A percentile compares a stretch with the other conserved stretches of the same genome.
Evolutionary conservation across 2,888 invertebrate species (phyloP).

Genomic region (Sipha maydis): DNA sequence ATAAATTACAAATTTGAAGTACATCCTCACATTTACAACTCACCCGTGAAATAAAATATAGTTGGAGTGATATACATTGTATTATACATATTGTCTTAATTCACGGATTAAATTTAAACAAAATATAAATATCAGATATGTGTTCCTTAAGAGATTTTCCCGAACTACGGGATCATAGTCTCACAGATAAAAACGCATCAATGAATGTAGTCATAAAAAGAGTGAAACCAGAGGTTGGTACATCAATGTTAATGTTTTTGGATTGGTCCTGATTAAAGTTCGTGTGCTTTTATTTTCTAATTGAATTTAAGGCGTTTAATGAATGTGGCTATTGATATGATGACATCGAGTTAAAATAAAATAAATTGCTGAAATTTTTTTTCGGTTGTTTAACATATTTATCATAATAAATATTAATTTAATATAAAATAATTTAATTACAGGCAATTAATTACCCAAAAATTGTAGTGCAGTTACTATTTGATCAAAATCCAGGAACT

Average conservation of each 20-base stretch:
- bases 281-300: background rate
- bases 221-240: constrained; percentile 34
- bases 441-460: constrained; percentile 45
- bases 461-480: constrained; percentile 34
- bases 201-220: background rate
- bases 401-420: background rate
- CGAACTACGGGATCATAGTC: constrained; percentile 10
- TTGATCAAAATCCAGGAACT: background rate
- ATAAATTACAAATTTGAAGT: background rate
- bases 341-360: background rate
- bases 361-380: background rate
- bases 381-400: background rate
- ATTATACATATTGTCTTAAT: background rate
- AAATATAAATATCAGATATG: background rate
- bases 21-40: background rate
- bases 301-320: background rate
- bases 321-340: background rate
- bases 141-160: constrained; percentile 42
- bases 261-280: background rate
- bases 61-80: background rate
- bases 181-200: background rate
- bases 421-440: background rate
- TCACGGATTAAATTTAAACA: background rate
- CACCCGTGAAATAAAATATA: background rate
- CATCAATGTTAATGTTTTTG: background rate